Evolutionary conservation across 2,797 vertebrate genomes (phyloP).

Genomic region (Enteromius radiatus): DNA sequence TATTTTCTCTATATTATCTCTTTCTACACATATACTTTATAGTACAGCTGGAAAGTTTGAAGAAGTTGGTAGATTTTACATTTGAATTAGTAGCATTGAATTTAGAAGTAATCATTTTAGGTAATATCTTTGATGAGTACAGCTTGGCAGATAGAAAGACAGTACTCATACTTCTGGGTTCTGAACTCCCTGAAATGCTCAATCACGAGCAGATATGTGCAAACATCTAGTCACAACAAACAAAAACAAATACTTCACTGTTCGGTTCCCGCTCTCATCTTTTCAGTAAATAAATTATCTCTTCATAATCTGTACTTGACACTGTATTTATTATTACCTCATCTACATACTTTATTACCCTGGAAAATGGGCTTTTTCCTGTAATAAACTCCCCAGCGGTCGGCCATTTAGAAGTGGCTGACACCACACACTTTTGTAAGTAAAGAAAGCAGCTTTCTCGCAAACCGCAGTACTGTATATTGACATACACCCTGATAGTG

Average conservation of each 20-base stretch:
- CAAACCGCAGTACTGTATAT: constrained; percentile 8
- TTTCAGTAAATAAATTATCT: neutral
- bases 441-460: neutral
- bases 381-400: constrained; percentile 6
- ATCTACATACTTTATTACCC: constrained; percentile 7
- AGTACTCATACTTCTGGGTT: neutral
- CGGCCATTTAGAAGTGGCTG: constrained; percentile 12
- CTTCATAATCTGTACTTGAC: constrained; percentile 11
- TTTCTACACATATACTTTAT: neutral
- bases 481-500: constrained; percentile 2
- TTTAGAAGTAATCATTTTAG: neutral
- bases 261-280: neutral
- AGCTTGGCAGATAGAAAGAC: too few relatives aligned
- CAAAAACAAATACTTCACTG: neutral
- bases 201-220: neutral
- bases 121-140: neutral
- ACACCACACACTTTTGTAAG: neutral
- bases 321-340: constrained; percentile 22
- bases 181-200: neutral
- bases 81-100: neutral
- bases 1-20: neutral
- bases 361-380: constrained; percentile 10
- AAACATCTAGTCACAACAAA: constrained; percentile 5
- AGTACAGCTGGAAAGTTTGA: neutral
- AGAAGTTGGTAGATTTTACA: neutral